Evolutionary conservation across 2,888 invertebrate genomes (phyloP).

Genomic region (Myopa tessellatipennis): DNA sequence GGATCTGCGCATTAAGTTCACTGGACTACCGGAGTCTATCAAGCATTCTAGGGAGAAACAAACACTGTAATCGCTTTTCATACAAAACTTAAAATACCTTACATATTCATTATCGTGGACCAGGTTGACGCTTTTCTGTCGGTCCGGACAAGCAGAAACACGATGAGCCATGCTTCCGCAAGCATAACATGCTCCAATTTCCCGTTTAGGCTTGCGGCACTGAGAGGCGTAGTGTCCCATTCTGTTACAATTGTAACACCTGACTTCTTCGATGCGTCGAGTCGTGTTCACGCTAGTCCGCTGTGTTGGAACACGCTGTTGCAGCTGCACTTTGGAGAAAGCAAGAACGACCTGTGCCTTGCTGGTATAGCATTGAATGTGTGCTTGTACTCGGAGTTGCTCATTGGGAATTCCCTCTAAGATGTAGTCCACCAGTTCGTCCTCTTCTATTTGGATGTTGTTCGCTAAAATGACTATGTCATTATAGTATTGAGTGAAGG

Average conservation of each 20-base stretch:
- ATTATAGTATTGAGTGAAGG: constrained; percentile 18
- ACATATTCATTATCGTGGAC: background rate
- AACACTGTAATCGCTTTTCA: constrained; percentile 13
- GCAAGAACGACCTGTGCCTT: constrained; percentile 37
- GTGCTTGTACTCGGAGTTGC: constrained; percentile 32
- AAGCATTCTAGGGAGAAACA: constrained; percentile 43
- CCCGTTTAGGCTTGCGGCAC: constrained; percentile 39
- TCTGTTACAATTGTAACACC: constrained; percentile 43
- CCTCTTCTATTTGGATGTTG: constrained; percentile 31
- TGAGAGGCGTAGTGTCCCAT: constrained; percentile 41
- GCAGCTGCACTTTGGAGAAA: constrained; percentile 37
- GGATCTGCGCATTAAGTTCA: constrained; percentile 39
- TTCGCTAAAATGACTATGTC: constrained; percentile 23
- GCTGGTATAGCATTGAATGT: constrained; percentile 32
- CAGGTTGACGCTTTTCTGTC: background rate
- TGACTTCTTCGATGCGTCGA: background rate
- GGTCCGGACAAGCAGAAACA: constrained; percentile 16
- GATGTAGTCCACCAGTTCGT: constrained; percentile 39
- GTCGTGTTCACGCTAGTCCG: background rate
- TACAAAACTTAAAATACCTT: constrained; percentile 22
- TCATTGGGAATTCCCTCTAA: constrained; percentile 41
- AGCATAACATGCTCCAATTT: constrained; percentile 41
- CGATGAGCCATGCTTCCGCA: constrained; percentile 40
- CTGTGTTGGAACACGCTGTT: background rate
- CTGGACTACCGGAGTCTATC: constrained; percentile 47